Evolutionary conservation across 2,888 invertebrate genomes (phyloP), one percentile per base, ranked within the genome.

Genomic region (Drosophila parthenogenetica): DNA sequence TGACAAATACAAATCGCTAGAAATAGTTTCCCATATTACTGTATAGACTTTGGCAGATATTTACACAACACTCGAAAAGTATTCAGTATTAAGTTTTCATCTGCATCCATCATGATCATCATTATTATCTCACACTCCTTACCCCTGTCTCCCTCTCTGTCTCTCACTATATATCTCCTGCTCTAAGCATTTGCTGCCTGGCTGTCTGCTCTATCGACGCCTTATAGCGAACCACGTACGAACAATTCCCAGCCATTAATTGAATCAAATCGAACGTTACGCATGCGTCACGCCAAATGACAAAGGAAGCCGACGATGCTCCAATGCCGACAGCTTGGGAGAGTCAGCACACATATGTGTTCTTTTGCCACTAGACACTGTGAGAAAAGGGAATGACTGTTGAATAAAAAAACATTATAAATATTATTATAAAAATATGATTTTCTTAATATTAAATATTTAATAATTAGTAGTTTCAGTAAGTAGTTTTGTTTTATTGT

Each of bases 221-320:
- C 35, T 63, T 16, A 46, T 19, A 50, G 49, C 35, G 35, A 65
- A 59, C 32, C 89, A 85, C 85, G 85, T 84, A 84, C 70, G 73
- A 67, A 71, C 85, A 79, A 87, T 85, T 89, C 87, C 51, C 77
- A 69, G 73, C 86, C 85, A 87, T 87, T 87, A 81, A 88, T 88
- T 88, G 87, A 83, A 86, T 85, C 89, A 87, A 89, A 87, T 89
- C 88, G 88, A 86, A 89, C 89, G 83, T 84, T 89, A 86, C 86
- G 86, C 89, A 89, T 89, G 89, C 89, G 82, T 84, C 86, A 81
- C 66, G 79, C 71, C 75, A 70, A 78, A 84, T 74, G 86, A 85
- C 81, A 85, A 89, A 89, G 79, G 78, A 50, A 81, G 79, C 87
- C 87, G 84, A 66, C 83, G 50, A 45, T 64, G 67, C 50, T 54